Evolutionary conservation across 2,797 vertebrate genomes (phyloP).

Genomic region (Cyclura pinguis): DNA sequence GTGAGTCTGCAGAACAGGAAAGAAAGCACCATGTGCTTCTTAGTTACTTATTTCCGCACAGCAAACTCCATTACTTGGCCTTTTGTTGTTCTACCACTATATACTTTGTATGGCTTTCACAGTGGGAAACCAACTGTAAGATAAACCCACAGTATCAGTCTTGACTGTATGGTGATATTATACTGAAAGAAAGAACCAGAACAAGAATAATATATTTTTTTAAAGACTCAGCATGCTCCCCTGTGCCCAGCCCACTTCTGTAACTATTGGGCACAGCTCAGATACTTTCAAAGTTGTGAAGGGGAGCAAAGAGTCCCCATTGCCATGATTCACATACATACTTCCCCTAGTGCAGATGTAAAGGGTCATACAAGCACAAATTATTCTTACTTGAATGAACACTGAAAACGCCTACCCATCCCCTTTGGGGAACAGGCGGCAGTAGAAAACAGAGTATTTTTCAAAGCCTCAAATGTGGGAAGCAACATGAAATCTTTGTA

Average conservation of each 20-base stretch:
- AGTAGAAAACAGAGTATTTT: slow-evolving; percentile 8
- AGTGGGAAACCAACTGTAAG: background rate
- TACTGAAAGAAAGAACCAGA: background rate
- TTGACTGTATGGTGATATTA: background rate
- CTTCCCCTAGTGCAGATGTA: background rate
- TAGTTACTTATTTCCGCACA: background rate
- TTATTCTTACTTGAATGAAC: slow-evolving; percentile 19
- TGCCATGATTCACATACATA: background rate
- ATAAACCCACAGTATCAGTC: background rate
- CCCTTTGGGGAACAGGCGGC: background rate
- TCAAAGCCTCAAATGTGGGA: slow-evolving; percentile 22
- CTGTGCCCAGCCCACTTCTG: background rate
- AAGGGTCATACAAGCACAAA: slow-evolving; percentile 8
- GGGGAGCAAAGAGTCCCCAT: background rate
- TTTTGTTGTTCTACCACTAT: background rate
- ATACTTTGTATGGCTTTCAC: background rate
- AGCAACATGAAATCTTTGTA: slow-evolving; percentile 5
- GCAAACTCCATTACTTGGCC: background rate
- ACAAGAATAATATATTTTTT: background rate
- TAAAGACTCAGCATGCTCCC: background rate
- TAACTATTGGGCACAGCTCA: background rate
- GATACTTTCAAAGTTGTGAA: background rate
- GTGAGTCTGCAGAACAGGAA: background rate
- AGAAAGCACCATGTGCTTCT: background rate
- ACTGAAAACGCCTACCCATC: slow-evolving; percentile 12